Percentiles rank a stretch among this genome's conserved stretches.
Conservation (phyloP, 2,797 vertebrate species). For the Rhyacichthys aspro region DNA sequence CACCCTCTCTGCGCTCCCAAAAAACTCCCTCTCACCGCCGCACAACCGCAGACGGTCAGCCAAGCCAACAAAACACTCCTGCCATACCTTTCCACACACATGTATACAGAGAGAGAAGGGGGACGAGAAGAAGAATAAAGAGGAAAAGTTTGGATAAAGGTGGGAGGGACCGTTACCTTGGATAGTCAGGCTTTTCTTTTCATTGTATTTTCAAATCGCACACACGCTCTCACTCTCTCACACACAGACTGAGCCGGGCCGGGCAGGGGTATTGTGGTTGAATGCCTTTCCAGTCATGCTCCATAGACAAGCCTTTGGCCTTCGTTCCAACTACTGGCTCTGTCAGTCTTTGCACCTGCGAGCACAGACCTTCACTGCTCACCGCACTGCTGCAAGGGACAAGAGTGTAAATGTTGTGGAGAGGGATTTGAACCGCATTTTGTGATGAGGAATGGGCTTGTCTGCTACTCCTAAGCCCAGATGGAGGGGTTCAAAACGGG, state of each 20-base stretch:
- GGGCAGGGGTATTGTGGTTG: slow-evolving; percentile 75
- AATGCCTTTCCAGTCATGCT: slow-evolving; percentile 80
- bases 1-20: slow-evolving; percentile 79
- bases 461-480: slow-evolving; percentile 71
- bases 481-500: slow-evolving; percentile 63
- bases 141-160: slow-evolving; percentile 34
- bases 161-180: slow-evolving; percentile 73
- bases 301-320: slow-evolving; percentile 72
- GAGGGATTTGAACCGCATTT: slow-evolving; percentile 73
- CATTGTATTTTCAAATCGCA: slow-evolving; percentile 68
- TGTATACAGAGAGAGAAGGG: slow-evolving; percentile 28
- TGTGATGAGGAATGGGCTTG: slow-evolving; percentile 73
- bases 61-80: slow-evolving; percentile 83
- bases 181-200: slow-evolving; percentile 70
- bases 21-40: slow-evolving; percentile 77
- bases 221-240: slow-evolving; percentile 27
- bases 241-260: slow-evolving; percentile 55
- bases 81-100: slow-evolving; percentile 74
- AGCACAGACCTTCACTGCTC: slow-evolving; percentile 46
- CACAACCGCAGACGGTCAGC: slow-evolving; percentile 85
- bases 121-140: slow-evolving; percentile 25
- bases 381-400: slow-evolving; percentile 72
- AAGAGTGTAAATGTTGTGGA: slow-evolving; percentile 77
- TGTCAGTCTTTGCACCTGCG: slow-evolving; percentile 75
- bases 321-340: slow-evolving; percentile 72